phyloP scores from a whole-genome alignment of 2,888 invertebrate genomes.

The Oscheius sp. region DNA sequence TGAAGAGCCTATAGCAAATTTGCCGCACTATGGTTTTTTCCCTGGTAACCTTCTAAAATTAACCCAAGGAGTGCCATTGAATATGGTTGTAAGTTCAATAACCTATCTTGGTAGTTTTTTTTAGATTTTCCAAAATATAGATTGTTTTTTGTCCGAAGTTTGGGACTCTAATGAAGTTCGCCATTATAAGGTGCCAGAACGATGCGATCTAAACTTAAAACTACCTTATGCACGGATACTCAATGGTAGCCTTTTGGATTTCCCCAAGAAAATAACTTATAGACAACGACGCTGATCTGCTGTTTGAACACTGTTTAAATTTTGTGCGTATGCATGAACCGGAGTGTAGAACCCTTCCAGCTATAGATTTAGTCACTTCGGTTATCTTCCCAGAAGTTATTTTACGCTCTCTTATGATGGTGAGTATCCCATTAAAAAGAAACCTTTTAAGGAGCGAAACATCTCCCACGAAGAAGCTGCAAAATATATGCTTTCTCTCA shows the following conservation, averaged over 20 bases:
- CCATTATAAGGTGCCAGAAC: not conserved
- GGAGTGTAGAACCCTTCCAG: slow-evolving; percentile 19
- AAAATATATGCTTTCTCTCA: slow-evolving; percentile 4
- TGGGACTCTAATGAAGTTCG: not conserved
- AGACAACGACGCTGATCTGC: slow-evolving; percentile 21
- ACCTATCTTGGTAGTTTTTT: no score
- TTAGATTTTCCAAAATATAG: not conserved
- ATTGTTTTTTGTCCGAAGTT: slow-evolving; percentile 1
- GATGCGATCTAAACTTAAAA: not conserved
- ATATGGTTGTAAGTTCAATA: not conserved
- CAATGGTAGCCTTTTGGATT: not conserved
- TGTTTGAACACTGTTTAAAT: slow-evolving; percentile 24
- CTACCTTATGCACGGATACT: slow-evolving; percentile 5
- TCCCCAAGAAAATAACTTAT: not conserved
- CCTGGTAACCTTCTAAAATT: not conserved
- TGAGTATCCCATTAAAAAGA: not conserved
- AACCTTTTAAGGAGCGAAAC: not conserved
- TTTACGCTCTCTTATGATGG: slow-evolving; percentile 7
- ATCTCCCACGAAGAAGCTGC: not conserved
- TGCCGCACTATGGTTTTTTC: not conserved
- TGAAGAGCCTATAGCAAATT: no score
- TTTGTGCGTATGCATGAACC: slow-evolving; percentile 11
- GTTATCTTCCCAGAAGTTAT: slow-evolving; percentile 45
- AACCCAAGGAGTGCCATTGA: not conserved
- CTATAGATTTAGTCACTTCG: slow-evolving; percentile 34